Conservation (phyloP, 2,113 vertebrate species). For the Hepsetus odoe region DNA sequence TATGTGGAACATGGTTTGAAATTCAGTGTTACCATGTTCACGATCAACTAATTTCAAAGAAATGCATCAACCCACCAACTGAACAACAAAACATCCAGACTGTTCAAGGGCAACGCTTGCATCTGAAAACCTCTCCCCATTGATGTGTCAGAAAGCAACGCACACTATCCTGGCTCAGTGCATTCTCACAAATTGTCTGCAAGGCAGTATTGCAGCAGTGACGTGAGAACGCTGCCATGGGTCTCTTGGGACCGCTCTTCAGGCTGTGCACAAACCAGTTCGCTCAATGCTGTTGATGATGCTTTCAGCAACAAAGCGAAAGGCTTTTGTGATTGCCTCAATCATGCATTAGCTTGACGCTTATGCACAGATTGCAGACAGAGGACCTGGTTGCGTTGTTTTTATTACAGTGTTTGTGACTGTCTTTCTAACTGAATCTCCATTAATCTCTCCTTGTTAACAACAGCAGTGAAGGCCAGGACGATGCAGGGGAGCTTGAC, state of each 20-base stretch:
- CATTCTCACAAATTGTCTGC: conserved; percentile 52
- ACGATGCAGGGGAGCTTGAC: conserved; percentile 99
- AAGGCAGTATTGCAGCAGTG: conserved; percentile 48
- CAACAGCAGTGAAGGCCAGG: conserved; percentile 98
- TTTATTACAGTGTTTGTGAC: conserved; percentile 69
- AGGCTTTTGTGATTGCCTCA: conserved; percentile 73
- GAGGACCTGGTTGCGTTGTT: conserved; percentile 70
- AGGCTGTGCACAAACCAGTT: conserved; percentile 69
- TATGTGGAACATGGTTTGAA: conserved; percentile 63
- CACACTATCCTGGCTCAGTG: conserved; percentile 65
- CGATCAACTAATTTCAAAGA: conserved; percentile 65
- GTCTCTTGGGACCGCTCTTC: conserved; percentile 49
- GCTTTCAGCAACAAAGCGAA: conserved; percentile 15
- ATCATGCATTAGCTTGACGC: conserved; percentile 67
- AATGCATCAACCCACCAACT: conserved; percentile 55
- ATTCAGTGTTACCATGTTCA: conserved; percentile 41
- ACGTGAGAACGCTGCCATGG: conserved; percentile 55
- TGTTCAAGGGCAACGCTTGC: conserved; percentile 69
- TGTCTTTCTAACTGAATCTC: conserved; percentile 76
- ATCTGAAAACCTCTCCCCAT: conserved; percentile 63
- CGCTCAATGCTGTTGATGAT: conserved; percentile 52
- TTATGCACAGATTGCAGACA: conserved; percentile 67
- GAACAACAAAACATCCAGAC: conserved; percentile 31
- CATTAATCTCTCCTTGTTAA: conserved; percentile 92
- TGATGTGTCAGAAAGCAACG: conserved; percentile 73